Evolutionary conservation across 2,797 vertebrate genomes (phyloP), one percentile per base, ranked within the genome.

Genomic region (Chloroceryle amazona): DNA sequence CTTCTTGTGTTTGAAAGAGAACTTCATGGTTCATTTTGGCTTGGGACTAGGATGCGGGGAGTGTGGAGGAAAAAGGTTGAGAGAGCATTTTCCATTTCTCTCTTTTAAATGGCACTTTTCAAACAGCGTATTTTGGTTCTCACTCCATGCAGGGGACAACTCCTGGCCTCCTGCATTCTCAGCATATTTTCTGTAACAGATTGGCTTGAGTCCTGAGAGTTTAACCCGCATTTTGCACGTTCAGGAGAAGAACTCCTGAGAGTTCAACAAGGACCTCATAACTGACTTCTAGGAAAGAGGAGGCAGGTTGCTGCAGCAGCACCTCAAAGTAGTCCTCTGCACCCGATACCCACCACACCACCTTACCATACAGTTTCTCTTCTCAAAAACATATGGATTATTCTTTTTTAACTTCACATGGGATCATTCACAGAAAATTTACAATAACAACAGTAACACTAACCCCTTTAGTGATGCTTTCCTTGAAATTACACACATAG

Each of bases 171-270:
- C 23, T 83, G 61, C 86, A 96, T 90, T 95, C 96, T 91, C 80
- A 76, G 75, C 76, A 61, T 96, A 92, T 95, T 95, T 96, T 72
- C 62, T 82, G 0, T 51, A 92, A 88, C 52, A 82, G 51, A 85
- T 28, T 68, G 74, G 78, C 82, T 86, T 33, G 37, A 71, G 20
- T 79, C 35, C 73, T 85, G 74, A 5, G 15, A 86, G 88, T 94
- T 97, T 91, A 97, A 96, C 60, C 81, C 54, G 76, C 52, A 93
- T 83, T 96, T 91, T 89, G 67, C 61, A 88, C 47, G 80, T 73
- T 81, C 61, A 61, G 85, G 86, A 15, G 74, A 74, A 61, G 47
- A 81, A 76, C 71, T 73, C 2, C 0, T 10, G 37, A 76, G 61
- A 92, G 61, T 93, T 75, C 85, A 95, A 86, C 47, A 67, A 92